Evolutionary conservation across 1,140 invertebrate species (phyloP).

Genomic region (Anadara kagoshimensis): DNA sequence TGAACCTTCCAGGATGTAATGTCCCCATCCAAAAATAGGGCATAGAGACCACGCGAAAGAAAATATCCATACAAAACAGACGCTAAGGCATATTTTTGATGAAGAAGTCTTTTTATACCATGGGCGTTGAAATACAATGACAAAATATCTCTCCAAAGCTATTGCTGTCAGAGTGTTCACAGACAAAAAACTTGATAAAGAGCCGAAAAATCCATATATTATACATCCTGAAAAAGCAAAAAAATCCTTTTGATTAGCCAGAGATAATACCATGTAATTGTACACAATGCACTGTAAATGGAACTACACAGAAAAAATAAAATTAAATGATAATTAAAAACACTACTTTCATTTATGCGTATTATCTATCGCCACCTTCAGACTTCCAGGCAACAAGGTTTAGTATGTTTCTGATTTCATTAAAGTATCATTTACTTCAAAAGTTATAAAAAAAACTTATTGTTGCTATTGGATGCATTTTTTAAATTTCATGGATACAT

Average conservation of each 20-base stretch:
- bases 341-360: too few species aligned
- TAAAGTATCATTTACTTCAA: too few species aligned
- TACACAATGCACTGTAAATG: too few species aligned
- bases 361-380: too few species aligned
- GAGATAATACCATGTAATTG: neutral
- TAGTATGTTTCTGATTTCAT: too few species aligned
- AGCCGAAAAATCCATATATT: slow-evolving; percentile 38
- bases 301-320: too few species aligned
- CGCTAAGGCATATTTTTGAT: slow-evolving; percentile 2
- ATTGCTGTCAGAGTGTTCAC: slow-evolving; percentile 51
- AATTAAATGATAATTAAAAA: too few species aligned
- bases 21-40: slow-evolving; percentile 55
- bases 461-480: too few species aligned
- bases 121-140: slow-evolving; percentile 54
- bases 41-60: slow-evolving; percentile 37
- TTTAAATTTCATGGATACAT: too few species aligned
- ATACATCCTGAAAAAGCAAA: slow-evolving; percentile 40
- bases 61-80: slow-evolving; percentile 47
- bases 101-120: slow-evolving; percentile 3
- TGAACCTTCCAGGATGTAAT: slow-evolving; percentile 46
- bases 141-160: slow-evolving; percentile 47
- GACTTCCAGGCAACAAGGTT: too few species aligned
- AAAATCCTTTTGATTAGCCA: slow-evolving; percentile 16
- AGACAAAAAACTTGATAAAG: slow-evolving; percentile 45
- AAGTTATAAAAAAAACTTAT: too few species aligned